Percentiles rank a stretch among this genome's conserved stretches.
phyloP scores from a whole-genome alignment of 2,797 vertebrate genomes.

The Hippopotamyrus pictus region DNA sequence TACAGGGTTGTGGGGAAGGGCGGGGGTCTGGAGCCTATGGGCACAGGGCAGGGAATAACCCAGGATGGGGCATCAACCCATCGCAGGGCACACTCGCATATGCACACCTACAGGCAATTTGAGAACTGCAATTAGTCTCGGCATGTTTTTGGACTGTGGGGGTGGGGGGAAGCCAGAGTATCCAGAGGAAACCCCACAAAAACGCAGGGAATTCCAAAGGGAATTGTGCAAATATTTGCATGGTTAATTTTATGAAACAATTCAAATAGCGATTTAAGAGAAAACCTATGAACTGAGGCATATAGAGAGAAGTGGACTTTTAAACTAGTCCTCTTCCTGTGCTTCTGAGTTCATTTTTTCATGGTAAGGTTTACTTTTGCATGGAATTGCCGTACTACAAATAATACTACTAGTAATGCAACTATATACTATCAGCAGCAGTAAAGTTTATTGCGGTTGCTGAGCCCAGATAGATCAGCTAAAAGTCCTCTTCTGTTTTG shows the following conservation, averaged over 20 bases:
- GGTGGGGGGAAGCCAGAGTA: neutral
- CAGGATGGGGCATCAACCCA: neutral
- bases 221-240: neutral
- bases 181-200: neutral
- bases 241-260: neutral
- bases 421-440: neutral
- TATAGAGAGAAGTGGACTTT: neutral
- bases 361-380: neutral
- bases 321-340: neutral
- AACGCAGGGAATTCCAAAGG: neutral
- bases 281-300: neutral
- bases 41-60: too few relatives aligned
- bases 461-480: neutral
- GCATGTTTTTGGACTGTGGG: neutral
- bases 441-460: neutral
- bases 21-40: too few relatives aligned
- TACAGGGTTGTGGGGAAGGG: too few relatives aligned
- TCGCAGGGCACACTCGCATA: neutral
- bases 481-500: conserved; percentile 22
- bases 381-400: neutral
- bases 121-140: too few relatives aligned
- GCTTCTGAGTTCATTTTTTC: neutral
- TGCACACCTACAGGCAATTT: neutral
- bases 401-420: neutral
- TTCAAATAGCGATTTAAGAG: neutral